phyloP scores from a whole-genome alignment of 2,113 vertebrate genomes.

The Melospiza melodia region DNA sequence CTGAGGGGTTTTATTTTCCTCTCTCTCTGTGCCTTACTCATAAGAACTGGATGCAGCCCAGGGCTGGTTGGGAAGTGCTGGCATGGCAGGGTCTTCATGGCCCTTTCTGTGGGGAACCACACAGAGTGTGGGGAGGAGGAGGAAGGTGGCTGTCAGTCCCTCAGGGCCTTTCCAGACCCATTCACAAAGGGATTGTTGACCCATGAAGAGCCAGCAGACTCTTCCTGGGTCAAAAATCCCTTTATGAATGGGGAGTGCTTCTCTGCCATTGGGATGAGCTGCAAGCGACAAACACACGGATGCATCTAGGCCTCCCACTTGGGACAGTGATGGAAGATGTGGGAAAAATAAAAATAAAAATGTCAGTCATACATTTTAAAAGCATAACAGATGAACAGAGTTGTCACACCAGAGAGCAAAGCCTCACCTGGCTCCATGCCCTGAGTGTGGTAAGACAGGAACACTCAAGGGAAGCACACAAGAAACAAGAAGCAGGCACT shows the following conservation, averaged over 20 bases:
- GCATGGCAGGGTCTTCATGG: background rate
- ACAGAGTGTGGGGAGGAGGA: background rate
- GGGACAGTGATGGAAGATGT: background rate
- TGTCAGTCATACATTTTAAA: background rate
- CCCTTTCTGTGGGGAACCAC: background rate
- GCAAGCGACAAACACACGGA: background rate
- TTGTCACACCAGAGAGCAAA: background rate
- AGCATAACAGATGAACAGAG: background rate
- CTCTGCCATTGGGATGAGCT: background rate
- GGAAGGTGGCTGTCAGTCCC: background rate
- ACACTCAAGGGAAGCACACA: fast-evolving
- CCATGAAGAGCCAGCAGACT: background rate
- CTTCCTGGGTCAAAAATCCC: background rate
- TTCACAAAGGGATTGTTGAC: no score
- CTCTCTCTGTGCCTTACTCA: background rate
- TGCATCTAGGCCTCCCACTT: fast-evolving
- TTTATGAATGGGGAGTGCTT: background rate
- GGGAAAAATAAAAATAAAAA: background rate
- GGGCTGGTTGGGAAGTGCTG: background rate
- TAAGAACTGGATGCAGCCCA: background rate
- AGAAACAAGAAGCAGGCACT: background rate
- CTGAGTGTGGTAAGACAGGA: background rate
- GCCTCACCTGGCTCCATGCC: background rate
- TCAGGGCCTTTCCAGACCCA: background rate
- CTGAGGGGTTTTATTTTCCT: background rate